Percentiles rank a stretch among this genome's conserved stretches.
Evolutionary conservation across 2,888 invertebrate genomes (phyloP).

Genomic region (Mongoloraphidia duomilia): DNA sequence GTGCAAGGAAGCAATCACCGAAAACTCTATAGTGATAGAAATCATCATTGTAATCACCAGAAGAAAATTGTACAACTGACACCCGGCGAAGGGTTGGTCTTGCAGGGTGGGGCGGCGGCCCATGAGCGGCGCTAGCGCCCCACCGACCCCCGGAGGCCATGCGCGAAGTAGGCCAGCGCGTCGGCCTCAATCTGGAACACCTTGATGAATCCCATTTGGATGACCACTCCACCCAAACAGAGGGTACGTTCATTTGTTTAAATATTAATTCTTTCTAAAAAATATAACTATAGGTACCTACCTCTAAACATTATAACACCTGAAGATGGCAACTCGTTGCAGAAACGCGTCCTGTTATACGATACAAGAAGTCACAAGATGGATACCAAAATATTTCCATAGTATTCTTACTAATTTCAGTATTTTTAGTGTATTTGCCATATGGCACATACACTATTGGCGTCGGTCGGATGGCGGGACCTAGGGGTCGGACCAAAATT

Average conservation of each 20-base stretch:
- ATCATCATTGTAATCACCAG: background rate
- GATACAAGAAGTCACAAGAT: too few species aligned
- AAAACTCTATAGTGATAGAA: background rate
- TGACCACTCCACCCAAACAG: conserved; percentile 23
- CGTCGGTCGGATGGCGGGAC: too few species aligned
- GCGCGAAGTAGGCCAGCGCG: conserved; percentile 38
- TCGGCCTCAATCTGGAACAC: conserved; percentile 41
- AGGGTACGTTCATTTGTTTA: conserved; percentile 9
- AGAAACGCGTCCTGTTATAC: too few species aligned
- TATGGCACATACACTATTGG: too few species aligned
- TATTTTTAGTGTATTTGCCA: too few species aligned
- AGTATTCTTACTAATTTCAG: too few species aligned
- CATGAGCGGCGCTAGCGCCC: conserved; percentile 17
- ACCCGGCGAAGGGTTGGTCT: background rate
- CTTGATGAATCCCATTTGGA: conserved; percentile 33
- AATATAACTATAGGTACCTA: too few species aligned
- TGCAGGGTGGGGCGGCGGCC: conserved; percentile 10
- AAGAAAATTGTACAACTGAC: background rate
- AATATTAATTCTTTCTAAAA: too few species aligned
- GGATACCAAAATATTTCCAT: too few species aligned
- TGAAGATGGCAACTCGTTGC: too few species aligned
- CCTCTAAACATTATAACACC: too few species aligned
- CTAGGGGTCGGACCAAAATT: too few species aligned
- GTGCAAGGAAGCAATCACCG: background rate
- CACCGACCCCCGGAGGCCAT: conserved; percentile 30